Base-by-base conservation (phyloP, 2,113 vertebrate genomes). In the Phaetusa simplex region DNA sequence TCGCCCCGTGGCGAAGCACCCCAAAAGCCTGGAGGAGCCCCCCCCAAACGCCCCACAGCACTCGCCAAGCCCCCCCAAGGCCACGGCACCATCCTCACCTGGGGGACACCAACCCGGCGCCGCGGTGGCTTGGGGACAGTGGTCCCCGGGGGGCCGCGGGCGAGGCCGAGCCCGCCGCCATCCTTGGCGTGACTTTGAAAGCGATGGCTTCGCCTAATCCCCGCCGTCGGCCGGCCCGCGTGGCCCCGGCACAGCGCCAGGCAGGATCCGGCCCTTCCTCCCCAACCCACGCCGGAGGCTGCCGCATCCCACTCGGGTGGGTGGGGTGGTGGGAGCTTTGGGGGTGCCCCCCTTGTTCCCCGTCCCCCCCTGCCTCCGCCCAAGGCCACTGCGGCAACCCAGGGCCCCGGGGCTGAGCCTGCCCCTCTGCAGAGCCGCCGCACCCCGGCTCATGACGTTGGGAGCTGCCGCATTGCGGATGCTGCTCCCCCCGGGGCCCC, bases 381-480 rank as follows among this genome's bases (percentile, higher is more conserved):
- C 86, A 3, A 61, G 86, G 82, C 71, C 86, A 16, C 91, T 95
- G 94, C 94, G 52, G 91, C 94, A 84, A 62, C 83, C 62, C 77
- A 3, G n/a, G 72, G 58, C 52, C 74, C 21, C 43, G 11, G 73
- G 52, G 93, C 90, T 86, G 86, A 58, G 78, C 84, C 92, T 13
- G 43, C 94, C 88, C 87, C 92, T 89, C 88, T 86, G 92, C 95
- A 12, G 94, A 88, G 84, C 78, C 74, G 88, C 93, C 93, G 90
- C 86, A 55, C 93, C 93, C 81, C 53, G 45, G 78, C 78, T 45
- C 27, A 2, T 95, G 95, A 94, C 92, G 95, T 95, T 79, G 92
- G 95, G 92, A 47, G 86, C 89, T 95, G 95, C 95, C 92, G 95
- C 95, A 96, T 86, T 96, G 95, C 95, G 90, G 95, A 92, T 84